Percentiles rank a stretch among this genome's conserved stretches.
phyloP scores from a whole-genome alignment of 2,888 invertebrate genomes.

The Chrysolina oricalcia region DNA sequence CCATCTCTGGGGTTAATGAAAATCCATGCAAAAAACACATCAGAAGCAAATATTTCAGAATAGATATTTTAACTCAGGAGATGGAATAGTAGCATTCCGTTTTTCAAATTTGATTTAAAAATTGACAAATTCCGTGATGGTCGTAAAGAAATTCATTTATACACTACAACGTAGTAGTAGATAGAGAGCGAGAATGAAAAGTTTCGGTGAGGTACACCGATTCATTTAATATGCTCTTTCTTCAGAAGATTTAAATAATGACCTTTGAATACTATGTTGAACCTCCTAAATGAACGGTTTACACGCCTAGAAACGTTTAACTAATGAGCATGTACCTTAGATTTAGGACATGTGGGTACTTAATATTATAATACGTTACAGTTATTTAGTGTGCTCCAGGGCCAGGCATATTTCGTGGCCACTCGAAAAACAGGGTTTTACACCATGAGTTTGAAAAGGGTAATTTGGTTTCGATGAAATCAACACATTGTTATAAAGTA shows the following conservation, averaged over 20 bases:
- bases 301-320: conserved; percentile 19
- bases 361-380: conserved; percentile 15
- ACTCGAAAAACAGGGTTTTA: background rate
- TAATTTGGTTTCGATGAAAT: background rate
- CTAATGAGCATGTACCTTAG: conserved; percentile 34
- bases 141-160: too few relatives aligned
- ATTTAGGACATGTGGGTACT: too few relatives aligned
- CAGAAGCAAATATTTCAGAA: too few relatives aligned
- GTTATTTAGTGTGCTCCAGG: background rate
- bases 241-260: conserved; percentile 1
- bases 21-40: too few relatives aligned
- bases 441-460: background rate
- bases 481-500: background rate
- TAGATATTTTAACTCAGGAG: too few relatives aligned
- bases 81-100: too few relatives aligned
- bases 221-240: background rate
- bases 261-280: conserved; percentile 12
- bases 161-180: too few relatives aligned
- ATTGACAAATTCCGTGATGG: too few relatives aligned
- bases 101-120: too few relatives aligned
- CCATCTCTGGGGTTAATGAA: too few relatives aligned
- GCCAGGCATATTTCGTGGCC: background rate
- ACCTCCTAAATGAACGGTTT: conserved; percentile 8
- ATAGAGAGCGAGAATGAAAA: background rate
- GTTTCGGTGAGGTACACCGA: background rate